Evolutionary conservation across 2,113 vertebrate genomes (phyloP), one percentile per base, ranked within the genome.

Genomic region (Clarias macrocephalus): DNA sequence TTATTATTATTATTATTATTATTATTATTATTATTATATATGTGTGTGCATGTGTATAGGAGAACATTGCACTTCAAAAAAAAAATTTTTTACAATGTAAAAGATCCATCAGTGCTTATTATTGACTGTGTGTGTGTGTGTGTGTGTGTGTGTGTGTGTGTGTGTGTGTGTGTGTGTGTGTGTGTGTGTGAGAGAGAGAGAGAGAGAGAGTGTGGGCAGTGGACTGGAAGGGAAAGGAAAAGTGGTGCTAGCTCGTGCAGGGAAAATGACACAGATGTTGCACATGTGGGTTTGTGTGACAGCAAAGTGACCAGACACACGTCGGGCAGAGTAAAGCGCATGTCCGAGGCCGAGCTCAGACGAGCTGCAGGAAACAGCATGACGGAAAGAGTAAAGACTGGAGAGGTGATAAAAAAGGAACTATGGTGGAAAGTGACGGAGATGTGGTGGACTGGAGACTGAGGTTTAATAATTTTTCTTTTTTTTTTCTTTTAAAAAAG

Each of bases 231-330:
- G 7, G 37, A 68, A 75, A 73, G 72, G 37, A 60, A 73, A 86
- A 75, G 80, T 75, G 68, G 80, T 4, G 6, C 68, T 62, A 65
- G 77, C 66, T 62, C 62, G 52, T 84, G 82, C 13, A 42, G 65
- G 56, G 30, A 63, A 70, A 80, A 80, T 57, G 76, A 88, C 76
- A 59, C 87, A 80, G 87, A 85, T 76, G 79, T 73, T 72, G 66
- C 83, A 87, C 87, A 85, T 60, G 33, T 42, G 60, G 28, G 77
- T 68, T 52, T 85, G 68, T 57, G 77, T 68, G 87, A 59, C 84
- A 77, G 42, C 28, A 28, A 76, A 81, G 68, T 79, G 60, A 66
- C 68, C 63, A 88, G 82, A 88, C 62, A 60, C 75, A 19, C n/a
- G 59, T 28, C 57, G 21, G 30, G 23, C 54, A 18, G 80, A 75